phyloP scores from a whole-genome alignment of 2,888 invertebrate species.

The Dromius quadrimaculatus region DNA sequence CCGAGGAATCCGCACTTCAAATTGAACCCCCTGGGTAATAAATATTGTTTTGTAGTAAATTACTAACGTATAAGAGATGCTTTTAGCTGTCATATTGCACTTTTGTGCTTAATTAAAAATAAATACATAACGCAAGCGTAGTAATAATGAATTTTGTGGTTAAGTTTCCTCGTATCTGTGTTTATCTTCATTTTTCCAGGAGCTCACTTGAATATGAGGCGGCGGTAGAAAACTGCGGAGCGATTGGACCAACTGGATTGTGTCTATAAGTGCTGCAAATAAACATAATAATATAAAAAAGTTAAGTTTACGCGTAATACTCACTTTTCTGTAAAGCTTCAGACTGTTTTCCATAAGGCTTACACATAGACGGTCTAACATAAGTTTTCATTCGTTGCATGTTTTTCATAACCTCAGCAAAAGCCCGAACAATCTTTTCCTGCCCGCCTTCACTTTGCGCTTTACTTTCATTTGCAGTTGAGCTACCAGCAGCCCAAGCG shows the following conservation, averaged over 20 bases:
- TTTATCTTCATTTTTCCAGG: slow-evolving; percentile 89
- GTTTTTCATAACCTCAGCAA: slow-evolving; percentile 88
- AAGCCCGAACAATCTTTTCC: slow-evolving; percentile 87
- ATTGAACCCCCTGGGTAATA: too few species aligned
- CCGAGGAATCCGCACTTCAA: too few species aligned
- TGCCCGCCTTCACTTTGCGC: slow-evolving; percentile 72
- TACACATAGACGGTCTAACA: slow-evolving; percentile 90
- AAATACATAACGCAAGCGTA: slow-evolving; percentile 33
- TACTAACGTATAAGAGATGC: slow-evolving; percentile 34
- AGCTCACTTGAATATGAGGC: slow-evolving; percentile 88
- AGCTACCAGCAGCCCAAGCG: slow-evolving; percentile 69
- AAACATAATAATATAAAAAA: slow-evolving; percentile 10
- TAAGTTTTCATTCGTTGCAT: slow-evolving; percentile 91
- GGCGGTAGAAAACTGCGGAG: slow-evolving; percentile 87
- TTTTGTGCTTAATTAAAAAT: slow-evolving; percentile 38
- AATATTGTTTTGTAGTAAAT: too few species aligned
- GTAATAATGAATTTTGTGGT: slow-evolving; percentile 50
- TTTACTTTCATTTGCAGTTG: slow-evolving; percentile 61
- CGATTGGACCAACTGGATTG: slow-evolving; percentile 88
- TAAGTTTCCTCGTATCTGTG: slow-evolving; percentile 69
- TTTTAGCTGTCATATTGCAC: slow-evolving; percentile 51
- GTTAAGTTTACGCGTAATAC: slow-evolving; percentile 56
- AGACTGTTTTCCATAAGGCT: slow-evolving; percentile 90
- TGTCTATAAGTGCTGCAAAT: slow-evolving; percentile 81
- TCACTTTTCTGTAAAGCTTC: slow-evolving; percentile 90